Base-by-base conservation (phyloP, 2,888 invertebrate species). In the Drosophila paramelanica region DNA sequence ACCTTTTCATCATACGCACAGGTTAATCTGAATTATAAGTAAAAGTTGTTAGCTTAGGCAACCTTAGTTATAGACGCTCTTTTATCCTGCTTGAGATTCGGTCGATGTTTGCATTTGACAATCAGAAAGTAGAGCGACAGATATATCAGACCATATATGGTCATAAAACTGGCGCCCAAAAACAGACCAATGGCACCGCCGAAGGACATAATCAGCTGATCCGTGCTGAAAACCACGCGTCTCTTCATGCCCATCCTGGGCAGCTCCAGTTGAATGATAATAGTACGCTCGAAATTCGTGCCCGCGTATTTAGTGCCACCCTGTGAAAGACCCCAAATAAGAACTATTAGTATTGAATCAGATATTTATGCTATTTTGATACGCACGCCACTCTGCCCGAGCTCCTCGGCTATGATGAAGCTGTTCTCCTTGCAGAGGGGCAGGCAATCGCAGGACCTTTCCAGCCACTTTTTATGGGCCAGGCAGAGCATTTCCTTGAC, bases 141-240 rank as follows among this genome's bases (percentile, higher is more conserved):
- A 56, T 85, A 82, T 20, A 84, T 50, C 13, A 90, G 36, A 3
- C 84, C 87, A 51, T 85, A 89, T 17, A 89, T 57, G 60, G 90
- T 92, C 59, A 92, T 84, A 57, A 92, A 91, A 71, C 91, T 92
- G 49, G 92, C 91, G n/a, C 92, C 92, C 25, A 92, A 71, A 76
- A 92, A 92, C 5, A 92, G 76, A n/a, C 91, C 91, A 51, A 91
- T 90, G 6, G 92, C 91, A 8, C 92, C 92, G 42, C 92, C 92
- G 64, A 92, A 88, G 3, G 92, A 91, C 68, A 92, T 90, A 43
- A 92, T 75, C 70, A 92, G 62, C 67, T 92, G 91, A 80, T 92
- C 91, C 23, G 82, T 81, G 50, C 92, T 92, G 43, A 92, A 92
- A 8, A 92, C 88, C 7, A 92, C 91, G 20, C 90, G 82, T 2